Evolutionary conservation across 2,888 invertebrate species (phyloP), one percentile per base, ranked within the genome.

Genomic region (Scotopteryx bipunctaria): DNA sequence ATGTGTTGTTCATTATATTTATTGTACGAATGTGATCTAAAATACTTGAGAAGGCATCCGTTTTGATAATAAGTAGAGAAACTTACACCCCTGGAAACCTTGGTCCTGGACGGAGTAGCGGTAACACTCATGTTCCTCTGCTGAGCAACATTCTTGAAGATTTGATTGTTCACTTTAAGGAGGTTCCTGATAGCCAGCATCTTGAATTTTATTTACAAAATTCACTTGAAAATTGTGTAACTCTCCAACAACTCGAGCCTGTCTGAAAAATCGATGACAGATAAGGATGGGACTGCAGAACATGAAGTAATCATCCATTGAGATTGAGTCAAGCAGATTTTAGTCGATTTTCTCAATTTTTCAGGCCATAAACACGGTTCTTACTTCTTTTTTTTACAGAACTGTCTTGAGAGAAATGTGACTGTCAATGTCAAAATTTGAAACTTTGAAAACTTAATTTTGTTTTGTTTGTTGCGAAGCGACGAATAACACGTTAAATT

Each of bases 61-160:
- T 6, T 31, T 9, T n/a, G 2, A 5, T 21, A 32, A 9, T 13
- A 48, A 19, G 5, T 0, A 2, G 5, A 29, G 8, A 49, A 43
- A 78, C 87, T 72, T 71, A 87, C 87, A n/a, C 63, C 86, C 43
- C 52, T 77, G 2, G 84, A 71, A 35, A 86, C 66, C 65, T 81
- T 86, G 25, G 73, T 75, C 40, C 82, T 78, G 0, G 86, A 69
- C 0, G 87, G 86, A 3, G 75, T 66, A 11, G 74, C 57, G 40
- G 83, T 64, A 0, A 68, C 85, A 47, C 78, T 85, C 86, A 88
- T 87, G 57, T 79, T 81, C 27, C 87, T 81, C 35, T 78, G 76
- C 48, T 81, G 85, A 3, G 76, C 71, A 1, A 76, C 82, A 79
- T 78, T 85, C 54, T 77, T 86, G 35, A 79, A 55, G 45, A 85